Evolutionary conservation across 2,113 vertebrate species (phyloP).

Genomic region (Tenebrosternarchus preto): DNA sequence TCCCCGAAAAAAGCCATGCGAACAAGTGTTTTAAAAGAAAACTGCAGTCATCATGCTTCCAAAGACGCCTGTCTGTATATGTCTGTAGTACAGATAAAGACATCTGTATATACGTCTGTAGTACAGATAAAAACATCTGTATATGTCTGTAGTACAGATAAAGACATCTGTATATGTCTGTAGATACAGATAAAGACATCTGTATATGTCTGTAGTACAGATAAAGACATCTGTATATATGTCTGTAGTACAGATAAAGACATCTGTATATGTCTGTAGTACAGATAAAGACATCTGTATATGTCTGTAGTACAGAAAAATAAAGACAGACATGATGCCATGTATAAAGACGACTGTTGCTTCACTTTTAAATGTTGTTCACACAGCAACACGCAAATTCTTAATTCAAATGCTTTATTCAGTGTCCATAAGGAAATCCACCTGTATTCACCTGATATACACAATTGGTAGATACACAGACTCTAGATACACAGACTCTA

Average conservation of each 20-base stretch:
- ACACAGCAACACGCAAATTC: too few species aligned
- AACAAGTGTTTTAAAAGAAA: not conserved
- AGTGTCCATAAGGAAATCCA: too few species aligned
- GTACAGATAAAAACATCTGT: not conserved
- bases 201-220: not conserved
- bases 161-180: not conserved
- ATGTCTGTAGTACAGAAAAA: not conserved
- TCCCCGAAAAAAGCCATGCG: too few species aligned
- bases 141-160: not conserved
- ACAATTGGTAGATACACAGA: too few species aligned
- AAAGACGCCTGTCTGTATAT: not conserved
- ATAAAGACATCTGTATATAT: not conserved
- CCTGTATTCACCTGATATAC: too few species aligned
- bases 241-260: not conserved
- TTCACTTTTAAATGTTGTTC: not conserved
- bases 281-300: not conserved
- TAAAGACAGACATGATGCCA: not conserved
- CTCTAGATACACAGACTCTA: too few species aligned
- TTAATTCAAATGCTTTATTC: too few species aligned
- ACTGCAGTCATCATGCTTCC: not conserved
- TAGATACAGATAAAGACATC: not conserved
- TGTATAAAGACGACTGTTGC: not conserved
- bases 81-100: not conserved
- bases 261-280: not conserved
- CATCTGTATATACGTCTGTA: not conserved